Base-by-base conservation (phyloP, 2,113 vertebrate genomes). In the Psilopogon haemacephalus region DNA sequence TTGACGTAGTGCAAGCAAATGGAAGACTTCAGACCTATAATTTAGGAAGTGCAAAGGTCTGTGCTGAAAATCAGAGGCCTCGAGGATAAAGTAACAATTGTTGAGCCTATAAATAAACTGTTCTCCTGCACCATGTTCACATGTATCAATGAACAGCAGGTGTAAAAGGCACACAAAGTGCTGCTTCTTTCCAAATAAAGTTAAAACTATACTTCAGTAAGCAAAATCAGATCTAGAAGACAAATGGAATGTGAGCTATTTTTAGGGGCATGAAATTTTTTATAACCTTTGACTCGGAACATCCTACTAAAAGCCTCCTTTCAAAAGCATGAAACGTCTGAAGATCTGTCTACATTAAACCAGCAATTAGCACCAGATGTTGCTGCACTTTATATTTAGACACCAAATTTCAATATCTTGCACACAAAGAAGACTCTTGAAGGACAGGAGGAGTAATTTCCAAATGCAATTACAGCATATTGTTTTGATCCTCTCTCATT, bases 381-480 rank as follows among this genome's bases (percentile, higher is more conserved):
- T 98, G 96, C 77, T 91, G 92, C 95, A 92, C 91, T 97, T 97
- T 97, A 98, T 98, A 97, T 98, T 98, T 98, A 98, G 97, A 98
- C 40, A 97, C 67, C 40, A 97, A 95, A 97, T 98, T 98, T 98
- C 96, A 97, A 60, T 96, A 95, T 95, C 96, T 97, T 97, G 95
- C 95, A 97, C 96, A 97, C 94, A 97, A 97, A 96, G 94, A 97
- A 97, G 95, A 86, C 70, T 96, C 88, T 90, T 97, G 96, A 98
- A 97, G 97, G 97, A 98, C 97, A 97, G 97, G 97, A 94, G 95
- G 97, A 98, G 97, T 98, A 97, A 98, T 96, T 98, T 97, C 98
- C 97, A 97, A 97, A 97, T 20, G 94, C 96, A 98, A 98, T 98
- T 98, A 98, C 92, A 96, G 96, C 87, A 96, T 97, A 98, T 98